A percentile compares a stretch with the other conserved stretches of the same genome.
phyloP scores from a whole-genome alignment of 1,140 invertebrate genomes.

The Cheumatopsyche charites region DNA sequence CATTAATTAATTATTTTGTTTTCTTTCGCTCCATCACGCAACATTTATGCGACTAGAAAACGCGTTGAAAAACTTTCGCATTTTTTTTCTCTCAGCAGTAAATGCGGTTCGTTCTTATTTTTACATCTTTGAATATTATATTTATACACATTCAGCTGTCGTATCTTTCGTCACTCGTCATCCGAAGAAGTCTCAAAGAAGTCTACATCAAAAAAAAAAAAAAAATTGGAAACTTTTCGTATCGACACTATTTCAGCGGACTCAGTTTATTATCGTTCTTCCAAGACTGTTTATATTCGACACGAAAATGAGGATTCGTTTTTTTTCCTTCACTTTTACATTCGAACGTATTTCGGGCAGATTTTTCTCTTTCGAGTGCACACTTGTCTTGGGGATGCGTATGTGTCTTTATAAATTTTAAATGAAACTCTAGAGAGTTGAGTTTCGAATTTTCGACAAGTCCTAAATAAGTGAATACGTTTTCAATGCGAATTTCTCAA shows the following conservation, averaged over 20 bases:
- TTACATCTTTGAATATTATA: background rate
- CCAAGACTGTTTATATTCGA: too few relatives aligned
- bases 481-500: background rate
- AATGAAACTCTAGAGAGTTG: background rate
- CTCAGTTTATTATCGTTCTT: too few relatives aligned
- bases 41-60: background rate
- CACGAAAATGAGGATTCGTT: too few relatives aligned
- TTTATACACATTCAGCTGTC: background rate
- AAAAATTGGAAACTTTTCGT: too few relatives aligned
- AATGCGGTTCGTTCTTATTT: background rate
- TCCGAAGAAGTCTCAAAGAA: too few relatives aligned
- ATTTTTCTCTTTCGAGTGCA: background rate
- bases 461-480: background rate
- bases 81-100: background rate
- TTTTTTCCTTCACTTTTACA: too few relatives aligned
- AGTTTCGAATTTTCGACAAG: constrained; percentile 12
- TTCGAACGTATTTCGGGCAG: background rate
- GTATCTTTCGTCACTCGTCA: background rate
- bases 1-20: constrained; percentile 7
- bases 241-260: background rate
- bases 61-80: constrained; percentile 1
- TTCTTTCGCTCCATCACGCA: constrained; percentile 1
- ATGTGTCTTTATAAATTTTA: background rate
- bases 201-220: too few relatives aligned
- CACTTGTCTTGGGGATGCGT: too few relatives aligned